Evolutionary conservation across 2,797 vertebrate species (phyloP).

Genomic region (Onychomys torridus): DNA sequence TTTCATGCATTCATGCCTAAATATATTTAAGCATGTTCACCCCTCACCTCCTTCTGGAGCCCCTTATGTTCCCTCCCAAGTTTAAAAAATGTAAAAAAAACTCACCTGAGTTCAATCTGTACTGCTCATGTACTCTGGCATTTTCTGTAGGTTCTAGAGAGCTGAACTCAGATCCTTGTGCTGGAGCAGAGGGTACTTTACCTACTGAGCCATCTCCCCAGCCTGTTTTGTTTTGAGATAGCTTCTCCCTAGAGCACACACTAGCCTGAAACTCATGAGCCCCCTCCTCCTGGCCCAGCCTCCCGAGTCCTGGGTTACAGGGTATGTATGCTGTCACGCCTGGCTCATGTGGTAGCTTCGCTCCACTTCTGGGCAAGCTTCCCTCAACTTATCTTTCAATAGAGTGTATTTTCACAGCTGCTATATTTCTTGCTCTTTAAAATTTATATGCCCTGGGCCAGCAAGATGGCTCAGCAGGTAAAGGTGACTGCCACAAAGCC

Average conservation of each 20-base stretch:
- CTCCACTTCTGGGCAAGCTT: neutral
- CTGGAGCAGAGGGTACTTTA: neutral
- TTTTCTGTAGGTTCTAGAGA: neutral
- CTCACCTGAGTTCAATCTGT: no score
- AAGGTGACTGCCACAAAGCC: neutral
- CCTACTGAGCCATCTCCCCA: neutral
- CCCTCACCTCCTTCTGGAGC: neutral
- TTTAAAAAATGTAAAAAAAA: neutral
- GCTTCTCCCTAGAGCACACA: no score
- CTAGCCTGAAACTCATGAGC: neutral
- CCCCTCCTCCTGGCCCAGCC: neutral
- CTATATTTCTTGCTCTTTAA: neutral
- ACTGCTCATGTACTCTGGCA: neutral
- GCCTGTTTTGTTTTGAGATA: neutral
- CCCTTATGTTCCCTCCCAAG: neutral
- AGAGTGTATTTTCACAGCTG: neutral
- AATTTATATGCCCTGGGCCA: neutral
- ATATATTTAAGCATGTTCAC: neutral
- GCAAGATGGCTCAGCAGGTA: neutral
- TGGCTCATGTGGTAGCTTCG: neutral
- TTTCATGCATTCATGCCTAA: neutral
- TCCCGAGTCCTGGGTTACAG: neutral
- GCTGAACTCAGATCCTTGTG: neutral
- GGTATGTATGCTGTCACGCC: neutral
- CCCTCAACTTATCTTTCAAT: neutral